Evolutionary conservation across 2,888 invertebrate genomes (phyloP).

Genomic region (Phortica magna): DNA sequence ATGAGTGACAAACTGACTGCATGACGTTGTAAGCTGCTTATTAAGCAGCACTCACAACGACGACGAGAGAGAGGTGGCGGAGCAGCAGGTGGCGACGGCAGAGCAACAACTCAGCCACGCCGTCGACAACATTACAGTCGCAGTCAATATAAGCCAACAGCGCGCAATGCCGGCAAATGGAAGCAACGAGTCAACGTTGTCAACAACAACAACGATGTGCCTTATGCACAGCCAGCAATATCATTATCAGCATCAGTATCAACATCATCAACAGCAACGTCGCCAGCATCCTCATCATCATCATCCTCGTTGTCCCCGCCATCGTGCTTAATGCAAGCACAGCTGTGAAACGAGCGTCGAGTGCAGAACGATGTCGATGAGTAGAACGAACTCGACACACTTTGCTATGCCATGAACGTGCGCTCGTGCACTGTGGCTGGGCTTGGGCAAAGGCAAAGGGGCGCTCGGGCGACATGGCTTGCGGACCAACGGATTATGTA

Average conservation of each 20-base stretch:
- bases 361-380: not conserved
- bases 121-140: not conserved
- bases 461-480: not conserved
- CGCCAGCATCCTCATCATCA: not conserved
- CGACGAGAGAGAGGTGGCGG: not conserved
- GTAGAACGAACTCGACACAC: constrained; percentile 3
- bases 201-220: not conserved
- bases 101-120: not conserved
- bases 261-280: not conserved
- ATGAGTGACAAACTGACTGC: constrained; percentile 71
- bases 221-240: not conserved
- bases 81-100: too few relatives aligned
- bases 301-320: not conserved
- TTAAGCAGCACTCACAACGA: constrained; percentile 58
- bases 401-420: constrained; percentile 1
- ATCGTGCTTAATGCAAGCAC: not conserved
- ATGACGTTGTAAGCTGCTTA: constrained; percentile 67
- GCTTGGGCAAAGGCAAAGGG: not conserved
- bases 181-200: not conserved
- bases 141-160: constrained; percentile 17
- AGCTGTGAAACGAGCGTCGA: constrained; percentile 1
- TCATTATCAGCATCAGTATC: constrained; percentile 7
- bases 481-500: not conserved
- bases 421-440: not conserved
- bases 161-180: constrained; percentile 10